Conservation (phyloP, 23 tunicate genomes). For the Corella eumyota region DNA sequence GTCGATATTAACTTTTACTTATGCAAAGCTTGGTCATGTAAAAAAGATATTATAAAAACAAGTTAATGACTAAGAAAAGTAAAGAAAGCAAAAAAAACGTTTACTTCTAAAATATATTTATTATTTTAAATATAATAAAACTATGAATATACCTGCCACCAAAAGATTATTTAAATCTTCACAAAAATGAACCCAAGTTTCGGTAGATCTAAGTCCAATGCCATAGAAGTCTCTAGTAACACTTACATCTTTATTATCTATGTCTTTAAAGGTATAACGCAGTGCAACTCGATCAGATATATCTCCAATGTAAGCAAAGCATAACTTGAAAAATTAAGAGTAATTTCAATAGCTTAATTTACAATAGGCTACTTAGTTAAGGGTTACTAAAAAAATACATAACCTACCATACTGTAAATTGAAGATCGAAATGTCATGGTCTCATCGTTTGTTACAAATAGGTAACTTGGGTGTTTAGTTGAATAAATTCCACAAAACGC, state of each 20-base stretch:
- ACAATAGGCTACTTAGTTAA: too few relatives aligned
- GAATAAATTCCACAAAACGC: conserved; percentile 51
- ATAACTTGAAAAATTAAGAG: conserved; percentile 26
- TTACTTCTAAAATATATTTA: too few relatives aligned
- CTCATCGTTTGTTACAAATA: too few relatives aligned
- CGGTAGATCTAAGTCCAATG: not conserved
- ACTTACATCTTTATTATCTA: not conserved
- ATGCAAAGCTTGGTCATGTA: too few relatives aligned
- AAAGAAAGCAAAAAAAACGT: too few relatives aligned
- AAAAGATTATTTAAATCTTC: conserved; percentile 1
- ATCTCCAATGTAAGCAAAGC: conserved; percentile 65
- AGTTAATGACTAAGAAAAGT: too few relatives aligned
- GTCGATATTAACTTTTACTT: too few relatives aligned
- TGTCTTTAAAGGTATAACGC: conserved; percentile 2
- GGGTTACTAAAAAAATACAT: too few relatives aligned
- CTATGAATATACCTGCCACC: conserved; percentile 5
- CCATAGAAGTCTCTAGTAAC: not conserved
- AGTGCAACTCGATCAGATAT: conserved; percentile 7
- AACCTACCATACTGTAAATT: conserved; percentile 4
- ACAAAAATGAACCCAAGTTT: conserved; percentile 19
- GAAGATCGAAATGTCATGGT: not conserved
- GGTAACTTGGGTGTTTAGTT: conserved; percentile 19
- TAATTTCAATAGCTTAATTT: too few relatives aligned
- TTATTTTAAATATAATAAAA: too few relatives aligned
- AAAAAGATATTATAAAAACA: too few relatives aligned